Evolutionary conservation across 2,797 vertebrate genomes (phyloP), one percentile per base, ranked within the genome.

Genomic region (Artibeus jamaicensis): DNA sequence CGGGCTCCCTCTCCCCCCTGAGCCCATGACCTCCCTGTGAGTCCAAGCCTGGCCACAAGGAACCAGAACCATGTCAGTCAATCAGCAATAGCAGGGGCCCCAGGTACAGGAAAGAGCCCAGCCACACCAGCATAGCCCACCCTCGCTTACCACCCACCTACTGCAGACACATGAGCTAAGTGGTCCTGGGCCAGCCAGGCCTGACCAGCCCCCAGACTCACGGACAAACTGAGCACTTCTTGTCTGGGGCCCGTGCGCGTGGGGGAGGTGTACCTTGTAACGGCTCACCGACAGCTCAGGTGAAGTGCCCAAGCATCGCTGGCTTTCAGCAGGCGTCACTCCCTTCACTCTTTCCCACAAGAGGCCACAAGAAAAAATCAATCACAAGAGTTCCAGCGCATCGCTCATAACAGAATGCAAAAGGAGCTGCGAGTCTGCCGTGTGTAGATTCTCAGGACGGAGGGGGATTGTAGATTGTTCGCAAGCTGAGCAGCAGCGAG

Each of bases 371-470:
- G 42, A 15, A 48, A 32, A 79, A 74, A 53, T 29, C 44, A 19
- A 3, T 34, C 57, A 4, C 12, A 24, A 65, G 37, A 8, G 10
- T 26, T 55, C 55, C n/a, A 12, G 93, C 1, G 9, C 44, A 6
- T 9, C 3, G 32, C 46, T 11, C 3, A 0, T 18, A 29, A 67
- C 0, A 0, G 68, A 85, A 79, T 77, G 73, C 83, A 85, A 93
- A 95, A 85, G 90, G 94, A 89, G 84, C 67, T 96, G 53, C 71
- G 86, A 86, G 97, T 96, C 93, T 95, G 97, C 86, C 93, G 86
- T 50, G 91, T 92, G 91, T 39, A 87, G 96, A 97, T 90, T 94
- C 96, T 92, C 89, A 71, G 48, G 96, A 82, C 83, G 62, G 91
- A 94, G 91, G 94, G 92, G 86, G 39, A 37, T 18, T 86, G 83